Conservation (phyloP, 2,113 vertebrate genomes). For the Alouatta palliata region DNA sequence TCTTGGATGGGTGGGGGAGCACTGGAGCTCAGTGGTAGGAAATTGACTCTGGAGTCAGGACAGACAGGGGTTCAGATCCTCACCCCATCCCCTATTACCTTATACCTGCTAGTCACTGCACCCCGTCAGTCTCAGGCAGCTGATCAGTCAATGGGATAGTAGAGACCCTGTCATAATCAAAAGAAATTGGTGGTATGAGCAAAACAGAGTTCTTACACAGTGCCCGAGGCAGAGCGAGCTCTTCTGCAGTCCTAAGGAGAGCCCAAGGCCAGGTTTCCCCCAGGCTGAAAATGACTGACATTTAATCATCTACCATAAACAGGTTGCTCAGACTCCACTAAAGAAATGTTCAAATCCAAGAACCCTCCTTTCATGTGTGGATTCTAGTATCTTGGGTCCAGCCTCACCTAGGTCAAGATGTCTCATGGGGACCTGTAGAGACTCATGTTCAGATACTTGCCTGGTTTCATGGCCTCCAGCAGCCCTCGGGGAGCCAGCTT, state of each 20-base stretch:
- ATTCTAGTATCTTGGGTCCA: neutral
- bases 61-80: neutral
- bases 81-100: accelerated
- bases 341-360: neutral
- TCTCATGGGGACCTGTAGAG: neutral
- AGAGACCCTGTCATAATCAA: accelerated
- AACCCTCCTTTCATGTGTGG: neutral
- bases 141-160: neutral
- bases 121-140: neutral
- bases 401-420: accelerated
- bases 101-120: accelerated
- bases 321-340: neutral
- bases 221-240: neutral
- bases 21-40: neutral
- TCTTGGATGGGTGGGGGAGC: accelerated
- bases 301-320: neutral
- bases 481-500: too few relatives aligned
- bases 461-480: neutral
- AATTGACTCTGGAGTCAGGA: neutral
- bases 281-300: neutral
- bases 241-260: accelerated
- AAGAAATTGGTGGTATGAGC: neutral
- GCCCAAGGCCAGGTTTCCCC: neutral
- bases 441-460: accelerated
- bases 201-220: accelerated